Percentiles rank a stretch among this genome's conserved stretches.
Conservation (phyloP, 1,140 invertebrate species). For the Leptonema lineaticorne region DNA sequence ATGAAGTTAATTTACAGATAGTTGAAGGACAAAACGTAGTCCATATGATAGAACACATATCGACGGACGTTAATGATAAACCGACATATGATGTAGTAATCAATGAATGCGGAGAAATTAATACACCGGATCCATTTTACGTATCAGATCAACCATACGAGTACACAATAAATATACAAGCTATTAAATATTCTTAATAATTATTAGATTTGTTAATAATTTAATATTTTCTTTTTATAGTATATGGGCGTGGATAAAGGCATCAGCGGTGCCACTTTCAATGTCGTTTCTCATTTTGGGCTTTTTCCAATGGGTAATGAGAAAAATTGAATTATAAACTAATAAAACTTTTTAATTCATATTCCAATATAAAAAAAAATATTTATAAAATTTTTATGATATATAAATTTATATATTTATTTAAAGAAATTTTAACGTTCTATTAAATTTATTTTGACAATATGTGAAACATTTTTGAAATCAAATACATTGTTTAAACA, state of each 20-base stretch:
- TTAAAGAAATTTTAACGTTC: no score
- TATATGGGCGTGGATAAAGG: conserved; percentile 71
- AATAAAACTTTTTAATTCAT: no score
- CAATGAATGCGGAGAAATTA: conserved; percentile 62
- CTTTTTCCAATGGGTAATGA: conserved; percentile 77
- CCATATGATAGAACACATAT: conserved; percentile 79
- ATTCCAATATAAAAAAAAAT: background rate
- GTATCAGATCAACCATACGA: conserved; percentile 71
- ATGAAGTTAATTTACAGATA: conserved; percentile 55
- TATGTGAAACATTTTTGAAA: background rate
- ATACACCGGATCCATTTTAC: conserved; percentile 60
- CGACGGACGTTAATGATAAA: conserved; percentile 72
- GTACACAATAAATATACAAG: conserved; percentile 47
- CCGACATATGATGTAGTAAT: conserved; percentile 70
- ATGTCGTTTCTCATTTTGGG: conserved; percentile 73
- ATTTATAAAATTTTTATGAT: background rate
- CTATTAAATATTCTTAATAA: background rate
- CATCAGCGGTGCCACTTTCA: conserved; percentile 68
- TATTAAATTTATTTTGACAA: background rate
- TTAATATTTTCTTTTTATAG: no score
- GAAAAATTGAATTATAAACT: conserved; percentile 58
- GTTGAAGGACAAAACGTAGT: conserved; percentile 80
- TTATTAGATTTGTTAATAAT: background rate
- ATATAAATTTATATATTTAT: background rate
- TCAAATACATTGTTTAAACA: background rate